Evolutionary conservation across 2,888 invertebrate genomes (phyloP).

Genomic region (Cheiracanthium punctorium): DNA sequence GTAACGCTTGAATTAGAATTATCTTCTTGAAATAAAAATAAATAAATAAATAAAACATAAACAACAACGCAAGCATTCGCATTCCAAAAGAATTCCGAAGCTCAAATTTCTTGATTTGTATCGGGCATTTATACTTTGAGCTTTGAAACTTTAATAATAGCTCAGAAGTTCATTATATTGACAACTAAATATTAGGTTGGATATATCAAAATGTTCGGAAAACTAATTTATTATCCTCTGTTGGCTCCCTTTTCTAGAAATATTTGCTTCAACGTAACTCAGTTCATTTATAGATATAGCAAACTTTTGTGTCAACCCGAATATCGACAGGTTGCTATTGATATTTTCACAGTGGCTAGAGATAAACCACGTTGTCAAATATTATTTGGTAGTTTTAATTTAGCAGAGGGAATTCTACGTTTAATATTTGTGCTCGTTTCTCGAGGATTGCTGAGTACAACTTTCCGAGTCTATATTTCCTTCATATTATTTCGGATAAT

Average conservation of each 20-base stretch:
- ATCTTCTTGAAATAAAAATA: too few species aligned
- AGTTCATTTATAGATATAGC: slow-evolving; percentile 2
- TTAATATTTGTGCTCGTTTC: not conserved
- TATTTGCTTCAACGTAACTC: not conserved
- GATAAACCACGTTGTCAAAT: slow-evolving; percentile 2
- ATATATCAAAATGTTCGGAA: slow-evolving; percentile 5
- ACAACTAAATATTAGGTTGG: slow-evolving; percentile 6
- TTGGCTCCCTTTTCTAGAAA: not conserved
- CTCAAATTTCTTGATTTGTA: not conserved
- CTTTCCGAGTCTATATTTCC: too few species aligned
- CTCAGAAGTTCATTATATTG: not conserved
- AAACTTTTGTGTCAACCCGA: slow-evolving; percentile 4
- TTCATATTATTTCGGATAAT: too few species aligned
- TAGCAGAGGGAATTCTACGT: not conserved
- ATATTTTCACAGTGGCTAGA: slow-evolving; percentile 6
- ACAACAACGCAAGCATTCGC: not conserved
- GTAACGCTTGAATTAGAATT: too few species aligned
- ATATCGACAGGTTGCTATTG: slow-evolving; percentile 10
- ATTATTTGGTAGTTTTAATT: slow-evolving; percentile 13
- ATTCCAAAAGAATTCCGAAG: not conserved
- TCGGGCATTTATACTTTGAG: not conserved
- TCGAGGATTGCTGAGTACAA: too few species aligned
- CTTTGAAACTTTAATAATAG: slow-evolving; percentile 1
- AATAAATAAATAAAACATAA: not conserved
- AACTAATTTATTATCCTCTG: slow-evolving; percentile 13